Evolutionary conservation across 2,113 vertebrate species (phyloP).

Genomic region (Pteronura brasiliensis): DNA sequence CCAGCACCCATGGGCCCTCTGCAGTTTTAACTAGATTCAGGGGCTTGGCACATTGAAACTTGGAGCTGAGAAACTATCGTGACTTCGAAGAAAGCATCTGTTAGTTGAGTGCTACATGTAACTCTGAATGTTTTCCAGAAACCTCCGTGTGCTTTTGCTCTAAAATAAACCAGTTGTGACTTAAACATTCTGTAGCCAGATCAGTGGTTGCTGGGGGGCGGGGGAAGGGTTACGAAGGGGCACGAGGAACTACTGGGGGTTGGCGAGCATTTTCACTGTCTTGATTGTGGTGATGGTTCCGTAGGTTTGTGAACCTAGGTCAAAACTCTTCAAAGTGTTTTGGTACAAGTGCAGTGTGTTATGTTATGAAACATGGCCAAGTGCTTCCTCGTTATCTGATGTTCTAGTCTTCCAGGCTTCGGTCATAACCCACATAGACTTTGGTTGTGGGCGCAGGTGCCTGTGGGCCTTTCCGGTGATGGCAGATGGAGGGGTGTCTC

Average conservation of each 20-base stretch:
- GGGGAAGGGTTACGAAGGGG: not conserved
- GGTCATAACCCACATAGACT: not conserved
- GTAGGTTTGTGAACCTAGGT: not conserved
- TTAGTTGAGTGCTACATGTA: not conserved
- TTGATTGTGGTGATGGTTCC: not conserved
- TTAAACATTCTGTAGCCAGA: not conserved
- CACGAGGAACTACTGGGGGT: not conserved
- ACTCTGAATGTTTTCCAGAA: slow-evolving; percentile 28
- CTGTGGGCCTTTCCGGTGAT: not conserved
- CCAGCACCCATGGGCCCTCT: not conserved
- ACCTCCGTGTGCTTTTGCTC: not conserved
- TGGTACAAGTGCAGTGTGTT: not conserved
- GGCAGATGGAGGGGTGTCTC: not conserved
- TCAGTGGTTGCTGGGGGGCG: not conserved
- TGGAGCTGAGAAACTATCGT: not conserved
- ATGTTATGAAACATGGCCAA: not conserved
- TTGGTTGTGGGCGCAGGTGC: not conserved
- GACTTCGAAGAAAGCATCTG: slow-evolving; percentile 11
- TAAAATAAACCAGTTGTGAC: not conserved
- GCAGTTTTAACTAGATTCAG: slow-evolving; percentile 30
- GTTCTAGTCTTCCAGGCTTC: not conserved
- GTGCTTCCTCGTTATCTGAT: not conserved
- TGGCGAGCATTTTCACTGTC: not conserved
- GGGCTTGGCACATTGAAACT: not conserved
- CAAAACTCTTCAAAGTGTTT: slow-evolving; percentile 8